Base-by-base conservation (phyloP, 2,888 invertebrate genomes). In the Malachius bipustulatus region DNA sequence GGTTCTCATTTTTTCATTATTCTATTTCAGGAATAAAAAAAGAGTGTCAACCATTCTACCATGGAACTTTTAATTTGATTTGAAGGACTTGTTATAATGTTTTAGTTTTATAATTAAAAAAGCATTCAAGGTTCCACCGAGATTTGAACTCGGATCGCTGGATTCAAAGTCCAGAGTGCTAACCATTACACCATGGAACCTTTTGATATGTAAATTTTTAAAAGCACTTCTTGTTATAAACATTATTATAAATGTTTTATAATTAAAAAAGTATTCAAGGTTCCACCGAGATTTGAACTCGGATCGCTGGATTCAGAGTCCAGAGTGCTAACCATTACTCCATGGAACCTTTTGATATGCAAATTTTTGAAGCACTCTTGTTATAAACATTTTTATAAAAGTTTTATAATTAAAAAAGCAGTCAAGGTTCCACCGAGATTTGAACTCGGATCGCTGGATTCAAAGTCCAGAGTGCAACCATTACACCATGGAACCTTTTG, bases 81-180 rank as follows among this genome's bases (percentile, higher is more conserved):
- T n/a, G n/a, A n/a, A n/a, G n/a, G n/a, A n/a, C n/a, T n/a, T n/a
- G n/a, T n/a, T n/a, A n/a, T n/a, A n/a, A n/a, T n/a, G 40, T 36
- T 32, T 24, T 30, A 14, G 24, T 28, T 24, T 45, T 42, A 46
- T 34, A 37, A 37, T 24, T 34, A 27, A 26, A 10, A 11, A 2
- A 10, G 12, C n/a, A n/a, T n/a, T n/a, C 30, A 14, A 30, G 14
- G 11, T 30, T 13, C 11, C 11, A 19, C 24, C 15, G 15, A 16
- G 24, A 19, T 19, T 19, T 19, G 24, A 19, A 19, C 24, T 19
- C 24, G 24, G 76, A 76, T 77, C 75, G 75, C 74, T 76, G 75
- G 76, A 77, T 77, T 77, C 75, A 77, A 70, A 77, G 76, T 77
- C 76, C 76, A 77, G 73, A 77, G 76, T 77, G 76, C 76, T 77